Base-by-base conservation (phyloP, 35 echinoderm and acorn worm genomes). In the Nesometra sesokonis region DNA sequence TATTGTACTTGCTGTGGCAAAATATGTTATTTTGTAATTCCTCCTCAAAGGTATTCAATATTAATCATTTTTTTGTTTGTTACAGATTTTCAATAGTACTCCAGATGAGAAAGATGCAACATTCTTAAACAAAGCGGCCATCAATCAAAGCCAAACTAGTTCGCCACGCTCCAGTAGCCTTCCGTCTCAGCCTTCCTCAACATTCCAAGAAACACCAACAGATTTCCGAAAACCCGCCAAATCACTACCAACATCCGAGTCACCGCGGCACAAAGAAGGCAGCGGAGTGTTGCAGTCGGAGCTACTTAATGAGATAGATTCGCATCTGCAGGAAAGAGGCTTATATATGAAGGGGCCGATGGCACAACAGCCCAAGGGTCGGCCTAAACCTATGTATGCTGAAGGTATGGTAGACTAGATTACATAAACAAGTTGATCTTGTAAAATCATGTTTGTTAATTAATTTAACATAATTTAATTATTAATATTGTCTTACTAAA, bases 11-110 rank as follows among this genome's bases (percentile, higher is more conserved):
- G 15, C 38, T 15, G 15, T 15, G 15, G 38, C 4, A 43, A 43
- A n/a, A 43, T 7, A 43, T 43, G 38, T 43, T 15, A n/a, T n/a
- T n/a, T n/a, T n/a, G n/a, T 43, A 43, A 15, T 15, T 15, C 38
- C 15, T 4, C 38, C 38, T 15, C 15, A 43, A 43, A 7, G 38
- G 38, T 43, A 43, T 43, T 43, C n/a, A 15, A 43, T 43, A 43
- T 43, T 67, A 9, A 78, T 82, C 32, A 37, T 84, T n/a, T n/a
- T n/a, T n/a, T n/a, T n/a, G n/a, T n/a, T n/a, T n/a, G n/a, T 87
- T 67, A 46, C 67, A 99, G 96, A 99, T 99, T 77, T 99, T 94
- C 88, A 99, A 94, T 77, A 92, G 90, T 13, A 43, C 87, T 36
- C 96, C 96, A 85, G 89, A 91, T 35, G 93, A 90, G 23, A 67